Base-by-base conservation (phyloP, 2,113 vertebrate genomes). In the Oxyruncus cristatus region DNA sequence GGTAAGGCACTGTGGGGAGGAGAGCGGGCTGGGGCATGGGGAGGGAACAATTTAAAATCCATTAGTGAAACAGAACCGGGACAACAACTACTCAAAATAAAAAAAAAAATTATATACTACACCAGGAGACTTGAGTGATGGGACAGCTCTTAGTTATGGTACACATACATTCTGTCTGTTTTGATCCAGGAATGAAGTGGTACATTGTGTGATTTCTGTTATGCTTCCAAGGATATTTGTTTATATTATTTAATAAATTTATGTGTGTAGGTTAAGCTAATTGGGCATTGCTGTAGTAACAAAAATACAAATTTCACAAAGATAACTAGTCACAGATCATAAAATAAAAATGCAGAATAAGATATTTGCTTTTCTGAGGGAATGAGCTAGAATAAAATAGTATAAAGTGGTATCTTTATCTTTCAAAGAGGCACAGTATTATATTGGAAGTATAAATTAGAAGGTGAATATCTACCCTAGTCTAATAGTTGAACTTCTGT, bases 11-110 rank as follows among this genome's bases (percentile, higher is more conserved):
- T 86, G 77, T 16, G 55, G 53, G 63, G 49, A 53, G 24, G 17
- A 50, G 3, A 61, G 13, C 0, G 0, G 18, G 12, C 58, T 77
- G 16, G 42, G 20, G 22, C 16, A 2, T 35, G 30, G 30, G 56
- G 21, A 94, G 53, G 10, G 21, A 78, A 59, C 16, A 65, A 53
- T 63, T 90, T 80, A 35, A 82, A 95, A 96, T 85, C 26, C 32
- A 14, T 52, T 78, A 37, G 15, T 22, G 44, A 82, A 92, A 80
- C 18, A 61, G 10, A 73, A 81, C 50, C 44, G 33, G 32, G 55
- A 92, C 20, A 66, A 14, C 14, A 74, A 8, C 37, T 79, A 67
- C 46, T 81, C 20, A 27, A n/a, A 83, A 72, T 35, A 58, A 16
- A 52, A n/a, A 58, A 16, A 28, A 39, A 23, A 21, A 19, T 33